Evolutionary conservation across 2,888 invertebrate genomes (phyloP).

Genomic region (Euzophera pinguis): DNA sequence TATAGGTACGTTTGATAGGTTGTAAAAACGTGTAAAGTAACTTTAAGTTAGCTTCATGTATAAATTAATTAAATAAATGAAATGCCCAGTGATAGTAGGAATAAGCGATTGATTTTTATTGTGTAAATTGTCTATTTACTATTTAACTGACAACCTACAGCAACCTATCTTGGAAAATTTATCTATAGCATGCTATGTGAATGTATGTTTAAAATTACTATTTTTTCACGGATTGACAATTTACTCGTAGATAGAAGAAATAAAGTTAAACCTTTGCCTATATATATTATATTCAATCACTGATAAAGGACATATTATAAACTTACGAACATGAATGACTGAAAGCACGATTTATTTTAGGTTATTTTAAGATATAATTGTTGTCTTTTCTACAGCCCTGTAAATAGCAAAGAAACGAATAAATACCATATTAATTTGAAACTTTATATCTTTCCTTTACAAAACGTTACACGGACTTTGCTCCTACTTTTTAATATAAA

Average conservation of each 20-base stretch:
- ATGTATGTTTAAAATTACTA: slow-evolving; percentile 53
- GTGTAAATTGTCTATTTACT: slow-evolving; percentile 53
- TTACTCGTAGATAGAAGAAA: slow-evolving; percentile 39
- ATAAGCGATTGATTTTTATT: slow-evolving; percentile 60
- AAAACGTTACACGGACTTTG: neutral
- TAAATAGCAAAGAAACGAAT: slow-evolving; percentile 64
- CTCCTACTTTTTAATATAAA: too few relatives aligned
- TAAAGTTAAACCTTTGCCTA: slow-evolving; percentile 40
- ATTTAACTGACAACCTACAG: slow-evolving; percentile 57
- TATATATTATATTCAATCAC: too few relatives aligned
- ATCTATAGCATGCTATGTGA: slow-evolving; percentile 33
- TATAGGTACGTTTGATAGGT: slow-evolving; percentile 62
- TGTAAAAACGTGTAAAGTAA: slow-evolving; percentile 67
- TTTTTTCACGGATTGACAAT: slow-evolving; percentile 64
- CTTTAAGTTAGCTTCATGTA: slow-evolving; percentile 37
- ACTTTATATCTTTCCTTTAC: slow-evolving; percentile 30
- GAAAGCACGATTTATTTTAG: slow-evolving; percentile 68
- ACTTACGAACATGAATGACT: slow-evolving; percentile 68
- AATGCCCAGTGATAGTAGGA: slow-evolving; percentile 77
- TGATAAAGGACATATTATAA: too few relatives aligned
- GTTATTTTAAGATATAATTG: slow-evolving; percentile 66
- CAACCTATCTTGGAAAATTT: slow-evolving; percentile 54
- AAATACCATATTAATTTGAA: slow-evolving; percentile 51
- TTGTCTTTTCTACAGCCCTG: slow-evolving; percentile 76
- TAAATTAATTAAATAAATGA: slow-evolving; percentile 54